Evolutionary conservation across 2,797 vertebrate species (phyloP).

Genomic region (Hemitrygon akajei): DNA sequence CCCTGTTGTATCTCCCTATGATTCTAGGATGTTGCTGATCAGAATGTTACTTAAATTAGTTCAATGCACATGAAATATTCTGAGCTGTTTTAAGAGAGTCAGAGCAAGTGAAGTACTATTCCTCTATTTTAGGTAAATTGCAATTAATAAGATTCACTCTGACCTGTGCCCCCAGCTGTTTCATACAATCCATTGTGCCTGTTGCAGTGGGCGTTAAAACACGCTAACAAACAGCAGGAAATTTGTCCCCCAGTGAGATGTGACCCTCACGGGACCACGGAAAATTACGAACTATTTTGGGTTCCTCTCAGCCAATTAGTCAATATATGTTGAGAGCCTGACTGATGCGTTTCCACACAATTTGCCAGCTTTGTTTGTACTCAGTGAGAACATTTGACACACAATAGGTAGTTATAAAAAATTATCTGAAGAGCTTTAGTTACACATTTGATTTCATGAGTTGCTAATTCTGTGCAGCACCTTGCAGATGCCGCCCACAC

Average conservation of each 20-base stretch:
- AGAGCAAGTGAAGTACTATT: neutral
- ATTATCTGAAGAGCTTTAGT: neutral
- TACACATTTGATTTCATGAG: neutral
- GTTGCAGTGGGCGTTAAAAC: neutral
- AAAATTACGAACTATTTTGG: neutral
- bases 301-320: neutral
- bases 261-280: neutral
- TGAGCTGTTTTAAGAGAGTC: neutral
- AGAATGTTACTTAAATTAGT: no score
- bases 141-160: neutral
- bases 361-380: neutral
- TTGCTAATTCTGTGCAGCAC: no score
- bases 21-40: no score
- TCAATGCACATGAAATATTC: neutral
- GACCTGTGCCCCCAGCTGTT: neutral
- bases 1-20: no score
- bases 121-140: neutral
- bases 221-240: neutral
- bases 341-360: neutral
- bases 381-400: neutral
- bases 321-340: neutral
- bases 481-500: no score
- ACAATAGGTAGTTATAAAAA: no score
- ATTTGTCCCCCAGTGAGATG: neutral
- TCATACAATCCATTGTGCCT: neutral